Conservation (phyloP, 2,888 invertebrate species). For the Dysmachus trigonus region DNA sequence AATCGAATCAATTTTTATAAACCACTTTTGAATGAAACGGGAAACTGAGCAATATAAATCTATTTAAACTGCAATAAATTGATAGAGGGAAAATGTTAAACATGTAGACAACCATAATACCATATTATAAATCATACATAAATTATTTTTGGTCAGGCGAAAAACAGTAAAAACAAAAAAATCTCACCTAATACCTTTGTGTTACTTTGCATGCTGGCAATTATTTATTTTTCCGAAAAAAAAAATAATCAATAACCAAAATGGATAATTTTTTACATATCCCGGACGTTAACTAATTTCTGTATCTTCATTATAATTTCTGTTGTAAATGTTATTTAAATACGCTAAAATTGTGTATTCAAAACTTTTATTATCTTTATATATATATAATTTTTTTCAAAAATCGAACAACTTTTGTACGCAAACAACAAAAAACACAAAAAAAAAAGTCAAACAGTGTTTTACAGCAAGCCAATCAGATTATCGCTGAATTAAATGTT, state of each 20-base stretch:
- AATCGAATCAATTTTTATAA: constrained; percentile 19
- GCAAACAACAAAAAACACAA: constrained; percentile 24
- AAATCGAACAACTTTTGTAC: constrained; percentile 24
- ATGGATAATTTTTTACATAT: constrained; percentile 16
- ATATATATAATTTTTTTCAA: not conserved
- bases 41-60: not conserved
- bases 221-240: constrained; percentile 45
- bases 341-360: not conserved
- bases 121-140: not conserved
- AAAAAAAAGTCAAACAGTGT: constrained; percentile 49
- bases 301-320: constrained; percentile 6
- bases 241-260: constrained; percentile 17
- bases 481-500: constrained; percentile 61
- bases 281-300: constrained; percentile 2
- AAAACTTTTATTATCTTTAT: constrained; percentile 1
- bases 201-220: constrained; percentile 54
- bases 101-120: not conserved
- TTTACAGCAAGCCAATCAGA: constrained; percentile 62
- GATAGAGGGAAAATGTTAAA: not conserved
- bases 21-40: not conserved
- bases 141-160: not conserved
- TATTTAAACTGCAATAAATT: not conserved
- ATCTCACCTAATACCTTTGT: constrained; percentile 34
- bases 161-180: not conserved
- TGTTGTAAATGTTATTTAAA: not conserved